phyloP scores from a whole-genome alignment of 1,140 invertebrate species.

The Ganaspis sp. region DNA sequence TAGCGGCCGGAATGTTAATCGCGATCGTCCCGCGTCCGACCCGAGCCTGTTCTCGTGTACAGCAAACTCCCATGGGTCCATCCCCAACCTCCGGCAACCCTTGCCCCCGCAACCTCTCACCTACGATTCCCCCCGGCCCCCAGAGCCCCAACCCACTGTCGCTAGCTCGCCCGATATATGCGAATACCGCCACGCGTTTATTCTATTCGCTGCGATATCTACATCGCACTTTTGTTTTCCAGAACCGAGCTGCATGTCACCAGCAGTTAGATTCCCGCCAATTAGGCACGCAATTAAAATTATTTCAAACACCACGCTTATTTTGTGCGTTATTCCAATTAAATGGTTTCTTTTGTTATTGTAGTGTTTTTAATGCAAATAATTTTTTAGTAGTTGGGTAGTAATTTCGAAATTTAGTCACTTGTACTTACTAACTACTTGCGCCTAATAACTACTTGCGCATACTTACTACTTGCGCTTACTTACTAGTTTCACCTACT shows the following conservation, averaged over 20 bases:
- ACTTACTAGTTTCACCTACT: no score
- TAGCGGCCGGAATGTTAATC: conserved; percentile 77
- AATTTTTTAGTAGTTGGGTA: no score
- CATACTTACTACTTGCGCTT: no score
- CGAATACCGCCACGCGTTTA: conserved; percentile 35
- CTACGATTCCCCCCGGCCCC: not conserved
- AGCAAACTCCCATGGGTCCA: conserved; percentile 72
- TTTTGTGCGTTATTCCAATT: not conserved
- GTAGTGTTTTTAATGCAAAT: not conserved
- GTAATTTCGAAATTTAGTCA: no score
- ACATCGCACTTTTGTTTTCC: conserved; percentile 28
- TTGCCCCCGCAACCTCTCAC: conserved; percentile 47
- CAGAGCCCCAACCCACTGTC: conserved; percentile 39
- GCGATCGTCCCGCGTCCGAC: conserved; percentile 74
- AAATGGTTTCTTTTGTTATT: no score
- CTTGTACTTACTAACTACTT: no score
- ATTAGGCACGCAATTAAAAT: conserved; percentile 41
- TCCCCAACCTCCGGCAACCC: conserved; percentile 49
- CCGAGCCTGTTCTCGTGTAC: conserved; percentile 69
- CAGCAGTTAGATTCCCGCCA: conserved; percentile 35
- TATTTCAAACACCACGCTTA: conserved; percentile 30
- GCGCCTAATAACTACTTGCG: no score
- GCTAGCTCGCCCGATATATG: not conserved
- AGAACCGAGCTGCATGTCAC: conserved; percentile 43
- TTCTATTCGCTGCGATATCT: conserved; percentile 46